Conservation (phyloP, 2,888 invertebrate species). For the Resseliella maxima region DNA sequence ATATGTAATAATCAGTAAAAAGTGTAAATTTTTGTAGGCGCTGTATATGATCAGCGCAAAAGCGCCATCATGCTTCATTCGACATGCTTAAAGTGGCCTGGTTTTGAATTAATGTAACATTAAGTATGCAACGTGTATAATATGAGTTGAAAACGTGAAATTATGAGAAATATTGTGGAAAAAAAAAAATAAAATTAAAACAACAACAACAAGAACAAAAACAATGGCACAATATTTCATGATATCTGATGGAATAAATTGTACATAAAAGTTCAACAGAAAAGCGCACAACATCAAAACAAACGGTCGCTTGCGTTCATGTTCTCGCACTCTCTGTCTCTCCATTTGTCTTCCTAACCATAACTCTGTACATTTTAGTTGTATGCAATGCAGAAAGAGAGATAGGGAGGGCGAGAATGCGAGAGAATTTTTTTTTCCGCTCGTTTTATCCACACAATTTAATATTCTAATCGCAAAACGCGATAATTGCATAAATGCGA, state of each 20-base stretch:
- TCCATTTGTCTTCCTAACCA: too few species aligned
- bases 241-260: constrained; percentile 53
- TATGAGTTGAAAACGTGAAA: constrained; percentile 21
- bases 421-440: not conserved
- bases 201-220: too few species aligned
- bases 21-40: not conserved
- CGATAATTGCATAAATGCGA: constrained; percentile 51
- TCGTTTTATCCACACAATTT: constrained; percentile 16
- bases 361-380: not conserved
- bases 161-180: constrained; percentile 20
- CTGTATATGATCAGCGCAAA: not conserved
- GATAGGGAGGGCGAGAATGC: not conserved
- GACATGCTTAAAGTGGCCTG: constrained; percentile 8
- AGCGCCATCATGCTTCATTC: not conserved
- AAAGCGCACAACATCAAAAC: constrained; percentile 31
- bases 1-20: constrained; percentile 1
- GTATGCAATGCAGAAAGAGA: too few species aligned
- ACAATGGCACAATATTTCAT: constrained; percentile 14
- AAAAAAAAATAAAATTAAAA: not conserved
- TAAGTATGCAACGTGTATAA: constrained; percentile 39
- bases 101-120: constrained; percentile 24
- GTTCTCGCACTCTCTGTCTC: not conserved
- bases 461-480: constrained; percentile 49
- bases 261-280: constrained; percentile 41
- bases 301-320: not conserved